Base-by-base conservation (phyloP, 2,797 vertebrate genomes). In the Geotrypetes seraphini region DNA sequence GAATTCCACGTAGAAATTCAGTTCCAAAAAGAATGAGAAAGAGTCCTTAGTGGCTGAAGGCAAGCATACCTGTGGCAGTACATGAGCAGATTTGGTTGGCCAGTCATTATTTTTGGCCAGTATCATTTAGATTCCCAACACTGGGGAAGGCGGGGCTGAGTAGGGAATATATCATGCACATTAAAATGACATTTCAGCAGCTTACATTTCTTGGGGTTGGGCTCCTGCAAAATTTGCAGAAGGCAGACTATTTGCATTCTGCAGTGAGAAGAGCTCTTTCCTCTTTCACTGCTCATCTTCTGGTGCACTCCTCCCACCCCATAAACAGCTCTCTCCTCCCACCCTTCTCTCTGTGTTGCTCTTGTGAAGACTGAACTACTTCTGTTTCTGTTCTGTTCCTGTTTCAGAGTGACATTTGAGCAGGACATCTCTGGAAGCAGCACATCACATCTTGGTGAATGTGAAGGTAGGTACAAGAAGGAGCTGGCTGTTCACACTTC, bases 381-480 rank as follows among this genome's bases (percentile, higher is more conserved):
- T 53, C 63, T 10, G 19, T 12, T 8, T 11, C 63, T 10, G 19
- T 12, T 8, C 11, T 4, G 8, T 24, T 28, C 5, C 3, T 11
- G 27, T 30, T 21, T 12, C 66, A 96, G 94, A 58, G 75, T 71
- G 60, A 51, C 78, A 12, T 95, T 96, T 12, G 90, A 95, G 68
- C 94, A 98, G 80, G 92, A 98, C 46, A 79, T 94, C 9, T 69
- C 79, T 3, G 86, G 89, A 2, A 75, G 85, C 46, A 92, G 86
- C 66, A 92, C 90, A 1, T 81, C 86, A 28, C 86, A 92, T 64
- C 75, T 97, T 70, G 91, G 89, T 7, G 91, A 94, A 73, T 97
- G 94, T 17, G 89, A 93, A 42, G 93, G 93, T 97, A 72, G 83
- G 90, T 33, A 27, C 1, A 5, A 5, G 13, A 2, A 7, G n/a